phyloP scores from a whole-genome alignment of 2,113 vertebrate genomes.

The Eulemur macaco region DNA sequence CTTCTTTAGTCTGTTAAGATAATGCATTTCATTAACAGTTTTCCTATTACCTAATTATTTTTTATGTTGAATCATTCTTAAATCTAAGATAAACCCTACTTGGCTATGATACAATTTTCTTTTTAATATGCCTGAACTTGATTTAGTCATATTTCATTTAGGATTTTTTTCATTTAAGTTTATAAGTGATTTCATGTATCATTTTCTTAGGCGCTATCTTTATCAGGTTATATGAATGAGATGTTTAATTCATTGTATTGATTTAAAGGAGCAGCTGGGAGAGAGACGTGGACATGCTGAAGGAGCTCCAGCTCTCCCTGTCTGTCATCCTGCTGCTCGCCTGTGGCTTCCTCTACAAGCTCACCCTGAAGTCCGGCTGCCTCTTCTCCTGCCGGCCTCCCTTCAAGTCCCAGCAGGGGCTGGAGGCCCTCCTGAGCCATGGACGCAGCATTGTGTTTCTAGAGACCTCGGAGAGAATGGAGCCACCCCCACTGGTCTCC shows the following conservation, averaged over 20 bases:
- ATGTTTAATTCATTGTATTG: slow-evolving; percentile 11
- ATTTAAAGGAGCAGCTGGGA: slow-evolving; percentile 31
- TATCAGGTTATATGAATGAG: not conserved
- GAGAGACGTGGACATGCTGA: slow-evolving; percentile 80
- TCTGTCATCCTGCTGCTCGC: slow-evolving; percentile 73
- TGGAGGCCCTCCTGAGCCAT: slow-evolving; percentile 71
- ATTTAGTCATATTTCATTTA: not conserved
- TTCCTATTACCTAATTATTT: not conserved
- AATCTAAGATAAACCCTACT: not conserved
- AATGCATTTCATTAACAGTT: not conserved
- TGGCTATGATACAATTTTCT: not conserved
- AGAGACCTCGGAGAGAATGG: slow-evolving; percentile 82
- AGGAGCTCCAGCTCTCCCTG: slow-evolving; percentile 81
- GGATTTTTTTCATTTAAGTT: not conserved
- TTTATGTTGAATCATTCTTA: not conserved
- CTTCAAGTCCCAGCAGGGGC: slow-evolving; percentile 71
- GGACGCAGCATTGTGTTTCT: slow-evolving; percentile 85
- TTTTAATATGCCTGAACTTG: not conserved
- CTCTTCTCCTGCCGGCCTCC: slow-evolving; percentile 77
- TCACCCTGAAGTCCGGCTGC: slow-evolving; percentile 76
- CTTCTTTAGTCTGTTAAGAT: slow-evolving; percentile 3
- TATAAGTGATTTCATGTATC: not conserved
- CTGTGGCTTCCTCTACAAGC: slow-evolving; percentile 82
- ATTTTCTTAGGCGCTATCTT: not conserved
- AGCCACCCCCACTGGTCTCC: slow-evolving; percentile 80